These are phyloP conservation scores for Pachliopta kotzebuea DNA, from an alignment of 2,888 invertebrate species.

Conservation along the genomic window DNA sequence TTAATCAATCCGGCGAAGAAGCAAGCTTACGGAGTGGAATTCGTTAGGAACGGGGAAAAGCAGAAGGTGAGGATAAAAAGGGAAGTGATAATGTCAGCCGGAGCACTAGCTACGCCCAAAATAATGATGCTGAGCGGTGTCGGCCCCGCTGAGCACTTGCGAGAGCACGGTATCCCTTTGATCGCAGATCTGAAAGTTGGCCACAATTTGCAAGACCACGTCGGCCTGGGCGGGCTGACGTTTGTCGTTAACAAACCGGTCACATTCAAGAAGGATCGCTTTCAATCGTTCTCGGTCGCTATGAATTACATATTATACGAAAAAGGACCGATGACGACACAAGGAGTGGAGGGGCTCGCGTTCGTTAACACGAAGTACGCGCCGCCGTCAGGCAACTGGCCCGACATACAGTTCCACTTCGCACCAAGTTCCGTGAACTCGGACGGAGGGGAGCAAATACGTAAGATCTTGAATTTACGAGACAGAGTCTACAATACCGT, in stretches of 20 bases:
- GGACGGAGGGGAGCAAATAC: slow-evolving; percentile 89
- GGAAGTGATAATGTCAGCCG: slow-evolving; percentile 92
- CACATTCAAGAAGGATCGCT: slow-evolving; percentile 88
- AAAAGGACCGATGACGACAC: slow-evolving; percentile 90
- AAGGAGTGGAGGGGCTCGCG: slow-evolving; percentile 92
- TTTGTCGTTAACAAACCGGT: slow-evolving; percentile 91
- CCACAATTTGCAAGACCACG: slow-evolving; percentile 93
- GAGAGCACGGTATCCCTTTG: slow-evolving; percentile 86
- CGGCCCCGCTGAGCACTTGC: slow-evolving; percentile 88
- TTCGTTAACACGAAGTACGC: slow-evolving; percentile 94
- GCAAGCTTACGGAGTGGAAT: slow-evolving; percentile 88
- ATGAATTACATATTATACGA: slow-evolving; percentile 91
- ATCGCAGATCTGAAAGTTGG: slow-evolving; percentile 89
- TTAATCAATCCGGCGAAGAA: slow-evolving; percentile 84
- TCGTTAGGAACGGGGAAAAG: slow-evolving; percentile 83
- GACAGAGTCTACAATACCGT: slow-evolving; percentile 92
- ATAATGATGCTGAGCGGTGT: slow-evolving; percentile 95
- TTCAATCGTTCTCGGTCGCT: slow-evolving; percentile 87
- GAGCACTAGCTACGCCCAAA: slow-evolving; percentile 93
- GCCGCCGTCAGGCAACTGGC: slow-evolving; percentile 87
- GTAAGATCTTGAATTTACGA: slow-evolving; percentile 86
- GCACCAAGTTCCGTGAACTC: slow-evolving; percentile 92
- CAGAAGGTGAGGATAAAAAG: slow-evolving; percentile 86
- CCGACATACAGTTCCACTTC: slow-evolving; percentile 93
- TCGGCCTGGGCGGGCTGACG: slow-evolving; percentile 91